Conservation (phyloP, 2,888 invertebrate species). For the Amblyjoppa fuscipennis region DNA sequence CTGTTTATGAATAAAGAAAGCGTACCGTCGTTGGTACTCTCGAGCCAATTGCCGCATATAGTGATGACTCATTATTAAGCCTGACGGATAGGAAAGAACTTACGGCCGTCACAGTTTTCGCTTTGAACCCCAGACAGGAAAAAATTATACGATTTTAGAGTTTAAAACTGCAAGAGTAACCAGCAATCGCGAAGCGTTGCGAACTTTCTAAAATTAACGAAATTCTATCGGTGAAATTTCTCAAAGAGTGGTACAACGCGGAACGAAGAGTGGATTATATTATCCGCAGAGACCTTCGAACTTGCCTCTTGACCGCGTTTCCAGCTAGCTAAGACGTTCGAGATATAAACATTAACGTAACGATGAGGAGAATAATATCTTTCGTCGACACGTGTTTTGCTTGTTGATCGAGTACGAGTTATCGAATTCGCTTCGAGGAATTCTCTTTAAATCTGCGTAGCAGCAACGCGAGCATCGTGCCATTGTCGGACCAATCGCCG, state of each 20-base stretch:
- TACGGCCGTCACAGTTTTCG: neutral
- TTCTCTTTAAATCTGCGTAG: constrained; percentile 12
- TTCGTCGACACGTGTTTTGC: neutral
- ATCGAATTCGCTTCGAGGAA: constrained; percentile 26
- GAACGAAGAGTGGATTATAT: neutral
- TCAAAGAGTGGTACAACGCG: neutral
- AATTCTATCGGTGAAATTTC: neutral
- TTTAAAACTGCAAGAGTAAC: neutral
- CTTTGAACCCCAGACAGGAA: neutral
- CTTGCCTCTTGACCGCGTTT: constrained; percentile 36
- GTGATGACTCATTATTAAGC: neutral
- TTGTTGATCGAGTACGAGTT: neutral
- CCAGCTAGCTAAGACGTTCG: constrained; percentile 14
- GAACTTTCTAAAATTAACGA: constrained; percentile 29
- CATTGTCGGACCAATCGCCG: constrained; percentile 64
- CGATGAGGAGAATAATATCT: neutral
- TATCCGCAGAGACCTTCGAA: constrained; percentile 36
- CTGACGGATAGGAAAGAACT: neutral
- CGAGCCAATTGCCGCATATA: neutral
- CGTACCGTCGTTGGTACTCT: neutral
- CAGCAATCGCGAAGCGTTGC: neutral
- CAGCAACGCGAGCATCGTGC: constrained; percentile 62
- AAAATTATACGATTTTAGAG: neutral
- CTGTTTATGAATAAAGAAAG: constrained; percentile 50
- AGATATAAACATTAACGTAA: neutral